Evolutionary conservation across 1,140 invertebrate species (phyloP).

Genomic region (Eufriesea mexicana): DNA sequence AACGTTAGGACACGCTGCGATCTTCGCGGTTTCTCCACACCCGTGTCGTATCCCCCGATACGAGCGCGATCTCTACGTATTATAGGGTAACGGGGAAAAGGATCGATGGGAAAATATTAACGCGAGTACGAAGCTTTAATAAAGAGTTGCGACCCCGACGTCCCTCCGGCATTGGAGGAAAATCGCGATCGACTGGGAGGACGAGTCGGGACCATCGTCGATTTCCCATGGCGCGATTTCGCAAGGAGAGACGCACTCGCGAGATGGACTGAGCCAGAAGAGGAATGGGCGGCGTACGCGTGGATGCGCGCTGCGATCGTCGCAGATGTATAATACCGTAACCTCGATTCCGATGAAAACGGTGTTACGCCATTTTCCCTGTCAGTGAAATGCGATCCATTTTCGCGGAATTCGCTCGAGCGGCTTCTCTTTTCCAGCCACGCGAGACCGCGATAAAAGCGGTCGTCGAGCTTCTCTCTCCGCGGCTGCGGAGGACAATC

Average conservation of each 20-base stretch:
- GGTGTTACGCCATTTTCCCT: slow-evolving; percentile 56
- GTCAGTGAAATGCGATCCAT: slow-evolving; percentile 50
- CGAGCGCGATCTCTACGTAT: no score
- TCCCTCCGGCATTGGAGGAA: no score
- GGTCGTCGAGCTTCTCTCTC: neutral
- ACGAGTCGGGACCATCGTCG: no score
- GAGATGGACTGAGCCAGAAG: slow-evolving; percentile 17
- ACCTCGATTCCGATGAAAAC: slow-evolving; percentile 57
- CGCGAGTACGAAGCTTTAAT: no score
- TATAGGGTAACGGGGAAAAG: no score
- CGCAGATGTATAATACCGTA: slow-evolving; percentile 51
- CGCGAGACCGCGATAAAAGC: slow-evolving; percentile 9
- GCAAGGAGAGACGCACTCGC: slow-evolving; percentile 10
- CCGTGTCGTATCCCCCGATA: no score
- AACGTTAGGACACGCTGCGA: no score
- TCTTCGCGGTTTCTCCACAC: no score
- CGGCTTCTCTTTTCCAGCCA: neutral
- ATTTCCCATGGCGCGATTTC: neutral
- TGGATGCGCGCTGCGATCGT: slow-evolving; percentile 1
- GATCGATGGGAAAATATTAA: no score
- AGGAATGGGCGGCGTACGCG: slow-evolving; percentile 16
- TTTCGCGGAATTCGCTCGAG: slow-evolving; percentile 20
- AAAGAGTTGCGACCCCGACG: no score
- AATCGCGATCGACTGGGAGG: no score
- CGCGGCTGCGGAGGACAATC: neutral